Conservation (phyloP, 1,140 invertebrate genomes). For the Drosophila nikananu region DNA sequence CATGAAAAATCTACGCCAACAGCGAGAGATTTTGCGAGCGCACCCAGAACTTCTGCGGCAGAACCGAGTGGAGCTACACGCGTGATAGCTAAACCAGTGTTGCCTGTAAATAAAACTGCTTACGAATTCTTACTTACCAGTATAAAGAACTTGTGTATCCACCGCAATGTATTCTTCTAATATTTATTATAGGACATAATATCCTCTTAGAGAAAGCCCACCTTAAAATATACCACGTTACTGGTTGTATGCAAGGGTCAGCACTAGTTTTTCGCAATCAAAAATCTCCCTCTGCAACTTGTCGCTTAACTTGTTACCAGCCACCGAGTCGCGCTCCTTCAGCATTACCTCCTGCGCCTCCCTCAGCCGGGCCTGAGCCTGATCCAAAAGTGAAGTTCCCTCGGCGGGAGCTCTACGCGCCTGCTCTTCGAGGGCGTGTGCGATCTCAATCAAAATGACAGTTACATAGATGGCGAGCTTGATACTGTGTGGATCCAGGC, state of each 20-base stretch:
- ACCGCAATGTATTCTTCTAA: background rate
- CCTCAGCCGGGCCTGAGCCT: conserved; percentile 58
- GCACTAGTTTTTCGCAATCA: conserved; percentile 58
- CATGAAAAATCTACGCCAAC: conserved; percentile 89
- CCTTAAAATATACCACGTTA: background rate
- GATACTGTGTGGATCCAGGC: conserved; percentile 89
- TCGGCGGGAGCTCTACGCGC: conserved; percentile 84
- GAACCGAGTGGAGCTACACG: conserved; percentile 59
- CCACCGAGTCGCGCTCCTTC: conserved; percentile 75
- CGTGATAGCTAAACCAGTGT: background rate
- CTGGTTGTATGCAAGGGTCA: conserved; percentile 31
- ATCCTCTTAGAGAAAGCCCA: background rate
- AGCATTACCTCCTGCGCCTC: conserved; percentile 60
- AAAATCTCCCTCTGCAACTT: conserved; percentile 60
- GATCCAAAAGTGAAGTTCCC: conserved; percentile 14
- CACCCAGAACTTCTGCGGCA: conserved; percentile 86
- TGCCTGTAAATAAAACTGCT: conserved; percentile 13
- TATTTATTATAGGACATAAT: background rate
- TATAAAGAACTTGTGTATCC: background rate
- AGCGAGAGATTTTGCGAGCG: conserved; percentile 86
- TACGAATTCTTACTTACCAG: background rate
- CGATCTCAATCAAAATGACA: conserved; percentile 90
- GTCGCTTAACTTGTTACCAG: conserved; percentile 71
- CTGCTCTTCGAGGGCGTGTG: conserved; percentile 87
- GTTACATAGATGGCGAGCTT: conserved; percentile 90